Conservation (phyloP, 2,797 vertebrate species). For the Smutsia gigantea region DNA sequence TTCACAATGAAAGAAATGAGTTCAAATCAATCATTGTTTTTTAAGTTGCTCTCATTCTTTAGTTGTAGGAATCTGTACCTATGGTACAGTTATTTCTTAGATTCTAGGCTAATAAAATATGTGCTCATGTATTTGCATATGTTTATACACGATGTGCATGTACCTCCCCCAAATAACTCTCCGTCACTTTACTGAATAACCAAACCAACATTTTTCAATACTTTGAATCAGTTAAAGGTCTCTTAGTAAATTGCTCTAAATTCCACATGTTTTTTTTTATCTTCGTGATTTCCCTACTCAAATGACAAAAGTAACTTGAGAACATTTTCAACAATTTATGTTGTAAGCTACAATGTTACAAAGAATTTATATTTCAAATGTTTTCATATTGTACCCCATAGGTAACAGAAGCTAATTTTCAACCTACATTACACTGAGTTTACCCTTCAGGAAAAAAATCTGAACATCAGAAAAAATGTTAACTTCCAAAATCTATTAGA, state of each 20-base stretch:
- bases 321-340: neutral
- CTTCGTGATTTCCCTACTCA: neutral
- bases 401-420: neutral
- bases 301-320: neutral
- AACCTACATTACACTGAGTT: neutral
- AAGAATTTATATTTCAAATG: neutral
- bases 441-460: neutral
- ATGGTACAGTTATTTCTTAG: neutral
- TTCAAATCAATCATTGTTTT: neutral
- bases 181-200: neutral
- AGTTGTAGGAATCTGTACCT: neutral
- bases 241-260: neutral
- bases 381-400: neutral
- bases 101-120: neutral
- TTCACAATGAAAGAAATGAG: neutral
- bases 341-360: neutral
- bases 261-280: neutral
- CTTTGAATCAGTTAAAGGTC: neutral
- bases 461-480: neutral
- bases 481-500: neutral
- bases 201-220: neutral
- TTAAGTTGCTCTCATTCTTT: neutral
- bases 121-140: neutral
- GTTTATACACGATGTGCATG: neutral
- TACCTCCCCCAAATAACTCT: neutral